These are phyloP conservation scores for Penaeus monodon DNA, from an alignment of 2,888 invertebrate species.

Conservation along the genomic window DNA sequence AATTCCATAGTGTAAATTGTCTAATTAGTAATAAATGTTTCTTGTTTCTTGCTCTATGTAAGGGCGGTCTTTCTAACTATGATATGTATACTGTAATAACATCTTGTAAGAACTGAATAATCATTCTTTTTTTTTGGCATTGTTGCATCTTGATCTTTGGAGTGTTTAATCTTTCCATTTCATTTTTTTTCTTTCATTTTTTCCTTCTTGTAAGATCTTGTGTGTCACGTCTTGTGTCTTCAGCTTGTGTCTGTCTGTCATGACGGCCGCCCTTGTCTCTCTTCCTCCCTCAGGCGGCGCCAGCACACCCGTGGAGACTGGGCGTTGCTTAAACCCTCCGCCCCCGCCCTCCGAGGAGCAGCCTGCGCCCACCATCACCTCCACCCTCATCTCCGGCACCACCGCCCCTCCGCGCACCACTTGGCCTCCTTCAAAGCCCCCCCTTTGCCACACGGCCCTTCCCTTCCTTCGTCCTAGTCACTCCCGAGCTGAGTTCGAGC, in stretches of 20 bases:
- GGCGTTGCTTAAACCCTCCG: slow-evolving; percentile 48
- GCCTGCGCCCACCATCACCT: background rate
- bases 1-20: no score
- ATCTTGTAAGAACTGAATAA: no score
- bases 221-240: slow-evolving; percentile 5
- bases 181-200: background rate
- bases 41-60: no score
- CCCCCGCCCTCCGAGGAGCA: background rate
- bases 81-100: no score
- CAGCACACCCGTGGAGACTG: slow-evolving; percentile 49
- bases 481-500: no score
- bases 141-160: background rate
- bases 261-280: slow-evolving; percentile 26
- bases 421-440: slow-evolving; percentile 10
- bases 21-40: no score
- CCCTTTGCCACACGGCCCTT: background rate
- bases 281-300: slow-evolving; percentile 26
- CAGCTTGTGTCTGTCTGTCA: slow-evolving; percentile 38
- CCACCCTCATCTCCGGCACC: slow-evolving; percentile 36
- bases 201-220: background rate
- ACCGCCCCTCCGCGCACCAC: slow-evolving; percentile 18
- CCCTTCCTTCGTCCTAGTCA: slow-evolving; percentile 5
- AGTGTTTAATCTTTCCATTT: slow-evolving; percentile 5
- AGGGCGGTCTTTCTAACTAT: no score
- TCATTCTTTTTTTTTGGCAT: background rate